Percentiles rank a stretch among this genome's conserved stretches.
These are phyloP conservation scores for human DNA, from an alignment of 2,113 vertebrate species.

Conservation along the genomic window DNA sequence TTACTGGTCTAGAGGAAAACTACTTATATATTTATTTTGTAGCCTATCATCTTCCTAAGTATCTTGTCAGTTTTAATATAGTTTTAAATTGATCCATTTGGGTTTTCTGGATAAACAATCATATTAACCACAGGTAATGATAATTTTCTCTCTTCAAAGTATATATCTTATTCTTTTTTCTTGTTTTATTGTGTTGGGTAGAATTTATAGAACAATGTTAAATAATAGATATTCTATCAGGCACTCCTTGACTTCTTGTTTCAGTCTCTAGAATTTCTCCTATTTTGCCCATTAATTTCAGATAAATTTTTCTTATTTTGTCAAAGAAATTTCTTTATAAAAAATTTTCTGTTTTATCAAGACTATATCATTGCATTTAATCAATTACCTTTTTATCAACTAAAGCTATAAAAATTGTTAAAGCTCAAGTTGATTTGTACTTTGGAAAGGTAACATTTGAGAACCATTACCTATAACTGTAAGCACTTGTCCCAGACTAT, in stretches of 20 bases:
- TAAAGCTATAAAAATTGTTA: background rate
- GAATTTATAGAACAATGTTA: background rate
- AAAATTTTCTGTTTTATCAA: background rate
- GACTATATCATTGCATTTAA: background rate
- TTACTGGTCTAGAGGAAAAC: background rate
- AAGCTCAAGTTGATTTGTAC: background rate
- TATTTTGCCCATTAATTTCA: background rate
- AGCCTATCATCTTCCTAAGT: background rate
- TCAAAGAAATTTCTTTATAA: constrained; percentile 19
- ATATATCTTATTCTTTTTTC: background rate
- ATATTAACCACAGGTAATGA: background rate
- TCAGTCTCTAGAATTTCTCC: background rate
- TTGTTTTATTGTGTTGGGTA: background rate
- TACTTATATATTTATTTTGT: background rate
- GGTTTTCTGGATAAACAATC: background rate
- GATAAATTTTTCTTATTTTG: background rate
- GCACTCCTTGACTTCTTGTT: background rate
- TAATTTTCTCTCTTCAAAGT: constrained; percentile 23
- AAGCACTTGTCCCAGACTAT: background rate
- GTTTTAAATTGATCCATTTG: background rate
- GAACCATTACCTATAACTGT: background rate
- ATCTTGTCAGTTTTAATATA: constrained; percentile 1
- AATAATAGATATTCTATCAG: background rate
- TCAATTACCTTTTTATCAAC: background rate
- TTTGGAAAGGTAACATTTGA: background rate